A percentile compares a stretch with the other conserved stretches of the same genome.
Evolutionary conservation across 2,113 vertebrate genomes (phyloP).

Genomic region (Calypte anna): DNA sequence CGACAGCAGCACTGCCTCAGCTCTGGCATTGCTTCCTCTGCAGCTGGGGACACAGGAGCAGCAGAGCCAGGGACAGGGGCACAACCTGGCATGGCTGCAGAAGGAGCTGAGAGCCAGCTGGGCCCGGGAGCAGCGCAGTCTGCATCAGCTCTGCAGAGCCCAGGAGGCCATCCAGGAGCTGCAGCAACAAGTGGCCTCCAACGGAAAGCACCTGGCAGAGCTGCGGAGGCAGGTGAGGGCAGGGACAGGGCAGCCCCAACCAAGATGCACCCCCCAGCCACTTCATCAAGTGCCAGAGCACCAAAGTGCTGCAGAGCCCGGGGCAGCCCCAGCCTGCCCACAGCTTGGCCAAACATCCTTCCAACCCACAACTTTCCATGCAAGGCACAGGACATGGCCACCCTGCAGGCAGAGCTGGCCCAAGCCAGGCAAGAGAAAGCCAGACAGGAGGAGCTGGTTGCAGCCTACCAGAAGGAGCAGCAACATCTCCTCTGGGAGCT

Average conservation of each 20-base stretch:
- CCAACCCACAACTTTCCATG: constrained; percentile 29
- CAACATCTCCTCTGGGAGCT: constrained; percentile 68
- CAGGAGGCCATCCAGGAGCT: constrained; percentile 54
- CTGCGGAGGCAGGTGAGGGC: constrained; percentile 68
- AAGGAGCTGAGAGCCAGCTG: constrained; percentile 43
- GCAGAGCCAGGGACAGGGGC: not conserved
- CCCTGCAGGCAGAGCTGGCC: constrained; percentile 58
- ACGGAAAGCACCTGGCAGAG: constrained; percentile 60
- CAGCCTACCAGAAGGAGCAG: constrained; percentile 43
- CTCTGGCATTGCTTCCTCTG: rapidly evolving
- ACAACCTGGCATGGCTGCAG: constrained; percentile 22
- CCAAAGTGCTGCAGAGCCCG: not conserved
- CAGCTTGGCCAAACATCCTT: not conserved
- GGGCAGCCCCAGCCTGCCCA: not conserved
- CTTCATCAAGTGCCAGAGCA: not conserved
- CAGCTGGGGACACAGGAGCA: constrained; percentile 3
- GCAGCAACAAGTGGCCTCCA: constrained; percentile 22
- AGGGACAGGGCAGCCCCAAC: not conserved
- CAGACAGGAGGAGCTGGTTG: constrained; percentile 64
- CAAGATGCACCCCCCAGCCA: too few species aligned
- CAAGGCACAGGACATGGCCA: constrained; percentile 48
- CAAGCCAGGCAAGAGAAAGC: constrained; percentile 51
- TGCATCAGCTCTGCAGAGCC: constrained; percentile 10
- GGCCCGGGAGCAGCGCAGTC: not conserved
- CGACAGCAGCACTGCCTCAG: not conserved